Evolutionary conservation across 2,113 vertebrate species (phyloP).

Genomic region (Recurvirostra avosetta): DNA sequence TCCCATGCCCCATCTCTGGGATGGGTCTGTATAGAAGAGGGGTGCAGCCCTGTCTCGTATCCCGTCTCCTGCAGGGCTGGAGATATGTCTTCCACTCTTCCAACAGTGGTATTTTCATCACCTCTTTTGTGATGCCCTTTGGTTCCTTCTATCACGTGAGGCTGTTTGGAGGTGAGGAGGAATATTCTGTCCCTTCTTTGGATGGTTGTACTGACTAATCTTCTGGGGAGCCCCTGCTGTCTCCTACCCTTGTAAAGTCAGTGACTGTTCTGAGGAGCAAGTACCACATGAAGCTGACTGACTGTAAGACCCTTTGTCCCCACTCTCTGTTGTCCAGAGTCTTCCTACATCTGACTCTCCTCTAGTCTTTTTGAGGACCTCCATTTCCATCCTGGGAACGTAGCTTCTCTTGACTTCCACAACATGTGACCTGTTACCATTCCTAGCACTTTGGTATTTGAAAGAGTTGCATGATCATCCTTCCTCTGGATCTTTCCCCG

Average conservation of each 20-base stretch:
- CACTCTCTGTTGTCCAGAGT: background rate
- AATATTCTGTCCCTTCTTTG: background rate
- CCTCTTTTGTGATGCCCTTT: background rate
- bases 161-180: background rate
- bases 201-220: background rate
- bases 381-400: background rate
- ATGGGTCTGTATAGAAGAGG: background rate
- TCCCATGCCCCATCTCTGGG: fast-evolving
- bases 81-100: background rate
- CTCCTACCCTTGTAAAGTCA: fast-evolving
- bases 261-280: background rate
- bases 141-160: background rate
- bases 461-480: background rate
- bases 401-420: background rate
- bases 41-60: background rate
- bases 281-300: background rate
- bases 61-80: background rate
- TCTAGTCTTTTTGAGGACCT: background rate
- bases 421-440: background rate
- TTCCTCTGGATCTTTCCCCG: background rate
- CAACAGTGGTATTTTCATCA: background rate
- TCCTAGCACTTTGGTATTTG: background rate
- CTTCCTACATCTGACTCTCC: background rate
- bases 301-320: background rate
- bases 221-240: background rate